These are phyloP conservation scores for Crotalus helleri DNA, from an alignment of 2,113 vertebrate species.

Conservation along the genomic window DNA sequence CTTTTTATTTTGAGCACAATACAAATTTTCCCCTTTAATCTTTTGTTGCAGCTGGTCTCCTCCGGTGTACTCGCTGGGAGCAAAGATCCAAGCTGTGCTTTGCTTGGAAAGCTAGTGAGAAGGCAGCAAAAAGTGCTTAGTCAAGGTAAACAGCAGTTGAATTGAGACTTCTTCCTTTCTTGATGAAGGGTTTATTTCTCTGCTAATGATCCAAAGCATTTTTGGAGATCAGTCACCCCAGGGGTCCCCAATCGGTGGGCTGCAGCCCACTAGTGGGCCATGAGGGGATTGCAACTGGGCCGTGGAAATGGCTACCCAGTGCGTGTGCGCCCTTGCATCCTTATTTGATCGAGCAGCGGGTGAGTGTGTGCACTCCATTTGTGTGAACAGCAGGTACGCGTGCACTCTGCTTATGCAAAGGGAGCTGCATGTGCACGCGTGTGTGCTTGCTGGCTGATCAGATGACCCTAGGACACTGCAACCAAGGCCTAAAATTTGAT, in stretches of 20 bases:
- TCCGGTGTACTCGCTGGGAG: background rate
- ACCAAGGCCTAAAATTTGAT: no score
- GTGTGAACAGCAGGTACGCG: no score
- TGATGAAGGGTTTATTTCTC: background rate
- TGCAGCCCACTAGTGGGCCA: no score
- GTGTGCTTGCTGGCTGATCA: no score
- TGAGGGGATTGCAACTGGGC: background rate
- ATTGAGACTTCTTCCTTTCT: background rate
- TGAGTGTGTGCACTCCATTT: no score
- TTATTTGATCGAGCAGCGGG: background rate
- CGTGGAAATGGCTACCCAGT: background rate
- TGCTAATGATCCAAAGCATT: conserved; percentile 1
- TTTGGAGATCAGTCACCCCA: background rate
- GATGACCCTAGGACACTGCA: no score
- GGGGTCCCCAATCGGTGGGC: background rate
- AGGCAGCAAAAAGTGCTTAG: background rate
- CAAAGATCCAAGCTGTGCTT: conserved; percentile 11
- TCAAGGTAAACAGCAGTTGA: background rate
- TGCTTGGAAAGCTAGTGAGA: conserved; percentile 24
- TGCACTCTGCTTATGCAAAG: no score
- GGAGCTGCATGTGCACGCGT: no score
- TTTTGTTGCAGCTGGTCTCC: conserved; percentile 15
- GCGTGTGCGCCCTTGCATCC: background rate
- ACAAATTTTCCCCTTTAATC: conserved; percentile 7
- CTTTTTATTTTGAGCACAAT: background rate